phyloP scores from a whole-genome alignment of 2,888 invertebrate species.

The Dasypogon diadema region DNA sequence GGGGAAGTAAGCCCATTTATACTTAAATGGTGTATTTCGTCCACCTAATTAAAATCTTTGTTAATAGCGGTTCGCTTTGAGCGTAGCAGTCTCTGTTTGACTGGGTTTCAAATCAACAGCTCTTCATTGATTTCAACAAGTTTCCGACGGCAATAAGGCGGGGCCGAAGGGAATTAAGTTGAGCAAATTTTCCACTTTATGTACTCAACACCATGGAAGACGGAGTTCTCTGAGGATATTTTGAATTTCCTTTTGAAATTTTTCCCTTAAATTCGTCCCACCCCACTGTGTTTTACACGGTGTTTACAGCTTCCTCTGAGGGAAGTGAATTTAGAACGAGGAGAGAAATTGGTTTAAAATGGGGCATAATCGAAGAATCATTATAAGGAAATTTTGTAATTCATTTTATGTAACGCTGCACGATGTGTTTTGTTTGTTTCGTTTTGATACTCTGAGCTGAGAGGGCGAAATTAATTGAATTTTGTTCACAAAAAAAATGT shows the following conservation, averaged over 20 bases:
- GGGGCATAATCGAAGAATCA: slow-evolving; percentile 43
- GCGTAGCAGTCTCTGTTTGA: not conserved
- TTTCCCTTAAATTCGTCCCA: not conserved
- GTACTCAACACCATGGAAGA: not conserved
- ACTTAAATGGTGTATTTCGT: slow-evolving; percentile 51
- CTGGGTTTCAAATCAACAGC: not conserved
- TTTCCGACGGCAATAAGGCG: not conserved
- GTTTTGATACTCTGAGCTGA: not conserved
- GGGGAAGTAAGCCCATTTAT: slow-evolving; percentile 52
- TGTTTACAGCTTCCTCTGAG: slow-evolving; percentile 1
- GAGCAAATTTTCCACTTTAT: slow-evolving; percentile 12
- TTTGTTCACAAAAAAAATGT: not conserved
- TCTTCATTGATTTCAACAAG: not conserved
- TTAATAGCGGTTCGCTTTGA: slow-evolving; percentile 37
- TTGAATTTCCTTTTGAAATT: not conserved
- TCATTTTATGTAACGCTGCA: not conserved
- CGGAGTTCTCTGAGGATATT: not conserved
- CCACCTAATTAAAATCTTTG: slow-evolving; percentile 54
- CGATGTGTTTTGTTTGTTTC: not conserved
- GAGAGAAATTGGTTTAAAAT: slow-evolving; percentile 37
- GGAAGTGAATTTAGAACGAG: slow-evolving; percentile 36
- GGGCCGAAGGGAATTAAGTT: not conserved
- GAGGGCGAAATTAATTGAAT: slow-evolving; percentile 2
- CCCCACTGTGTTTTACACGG: not conserved
- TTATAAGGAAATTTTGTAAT: slow-evolving; percentile 31